Conservation (phyloP, 1,140 invertebrate species). For the Drosophila nigromelanica region DNA sequence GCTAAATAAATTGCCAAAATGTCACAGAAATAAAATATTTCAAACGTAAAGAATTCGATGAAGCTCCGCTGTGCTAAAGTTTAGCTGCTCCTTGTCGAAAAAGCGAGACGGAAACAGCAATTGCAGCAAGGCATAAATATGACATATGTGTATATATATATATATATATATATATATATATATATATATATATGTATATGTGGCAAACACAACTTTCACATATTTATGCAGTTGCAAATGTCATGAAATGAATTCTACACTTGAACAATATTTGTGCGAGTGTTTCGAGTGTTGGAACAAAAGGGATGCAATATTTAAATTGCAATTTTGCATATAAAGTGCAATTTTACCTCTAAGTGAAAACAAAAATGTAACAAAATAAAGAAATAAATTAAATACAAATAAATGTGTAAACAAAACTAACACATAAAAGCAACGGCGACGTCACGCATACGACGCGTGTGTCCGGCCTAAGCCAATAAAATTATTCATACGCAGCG, state of each 20-base stretch:
- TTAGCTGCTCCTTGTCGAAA: constrained; percentile 17
- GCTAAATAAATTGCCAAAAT: constrained; percentile 71
- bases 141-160: too few species aligned
- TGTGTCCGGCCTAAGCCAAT: constrained; percentile 23
- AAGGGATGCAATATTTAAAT: constrained; percentile 8
- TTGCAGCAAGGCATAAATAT: constrained; percentile 39
- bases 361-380: neutral
- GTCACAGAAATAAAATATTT: constrained; percentile 57
- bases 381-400: neutral
- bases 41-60: constrained; percentile 17
- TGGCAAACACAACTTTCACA: constrained; percentile 10
- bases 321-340: constrained; percentile 5
- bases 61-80: constrained; percentile 4
- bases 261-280: neutral
- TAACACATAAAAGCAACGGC: neutral
- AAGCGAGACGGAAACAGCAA: constrained; percentile 1
- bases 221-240: constrained; percentile 32
- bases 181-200: neutral
- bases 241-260: neutral
- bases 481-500: constrained; percentile 34
- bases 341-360: neutral
- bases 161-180: too few species aligned
- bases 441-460: constrained; percentile 46
- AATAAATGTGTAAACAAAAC: constrained; percentile 1
- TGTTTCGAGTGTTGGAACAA: neutral